Evolutionary conservation across 2,797 vertebrate genomes (phyloP), one percentile per base, ranked within the genome.

Genomic region (Peromyscus melanophrys): DNA sequence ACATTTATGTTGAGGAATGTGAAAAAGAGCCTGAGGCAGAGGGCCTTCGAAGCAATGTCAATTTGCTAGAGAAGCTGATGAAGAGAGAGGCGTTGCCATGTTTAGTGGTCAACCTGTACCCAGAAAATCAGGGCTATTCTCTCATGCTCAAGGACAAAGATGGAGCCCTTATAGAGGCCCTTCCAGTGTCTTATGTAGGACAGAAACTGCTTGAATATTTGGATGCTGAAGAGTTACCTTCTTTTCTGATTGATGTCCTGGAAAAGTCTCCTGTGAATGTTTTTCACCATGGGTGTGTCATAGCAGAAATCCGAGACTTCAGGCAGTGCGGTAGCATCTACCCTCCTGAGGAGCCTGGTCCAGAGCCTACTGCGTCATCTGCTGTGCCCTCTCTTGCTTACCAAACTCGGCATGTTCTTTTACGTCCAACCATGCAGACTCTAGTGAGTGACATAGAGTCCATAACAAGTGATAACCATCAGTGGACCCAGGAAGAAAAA

Each of bases 401-500:
- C 98, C 99, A 99, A 98, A 99, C 99, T 97, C 99, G 99, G 89
- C 99, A 99, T 97, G 97, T 99, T 97, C 99, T 99, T 97, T 98
- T 99, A 95, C 99, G 99, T 83, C 99, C 99, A 93, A 99, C 99
- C 89, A 99, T 99, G 99, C 99, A 99, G 98, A 98, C 98, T 63
- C 98, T 99, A 96, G 99, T 99, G 98, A 99, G 99, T 98, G 99
- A 99, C 95, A 99, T 99, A 78, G 99, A 99, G 98, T 99, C 99
- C 85, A 99, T 99, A 98, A 99, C 99, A 95, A 99, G 99, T 96
- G 99, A 99, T 98, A 99, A 99, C 98, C 99, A 99, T 98, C 99
- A 99, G 93, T 99, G 99, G 99, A 99, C 99, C 73, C 99, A 99
- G 99, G 99, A 99, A 90, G 99, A 99, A 98, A 99, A 99, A 98